phyloP scores from a whole-genome alignment of 2,797 vertebrate genomes.

The Dendrocincla tyrannina region DNA sequence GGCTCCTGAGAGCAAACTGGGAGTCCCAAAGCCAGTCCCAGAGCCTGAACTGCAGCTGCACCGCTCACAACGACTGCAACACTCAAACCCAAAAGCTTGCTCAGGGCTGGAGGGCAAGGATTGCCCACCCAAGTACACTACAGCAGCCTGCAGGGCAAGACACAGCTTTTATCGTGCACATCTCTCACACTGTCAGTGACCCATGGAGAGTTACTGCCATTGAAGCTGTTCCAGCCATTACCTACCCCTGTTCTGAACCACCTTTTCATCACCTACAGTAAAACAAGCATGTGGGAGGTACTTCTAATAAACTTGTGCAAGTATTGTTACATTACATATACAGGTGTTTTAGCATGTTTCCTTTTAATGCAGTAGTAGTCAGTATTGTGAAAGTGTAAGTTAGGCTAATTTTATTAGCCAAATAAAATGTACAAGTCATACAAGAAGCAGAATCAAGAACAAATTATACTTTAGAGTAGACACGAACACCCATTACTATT shows the following conservation, averaged over 20 bases:
- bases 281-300: not conserved
- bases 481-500: not conserved
- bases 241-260: not conserved
- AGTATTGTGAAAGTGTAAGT: not conserved
- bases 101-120: not conserved
- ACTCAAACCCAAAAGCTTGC: not conserved
- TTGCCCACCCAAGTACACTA: accelerated
- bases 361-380: not conserved
- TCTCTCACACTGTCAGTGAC: not conserved
- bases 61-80: not conserved
- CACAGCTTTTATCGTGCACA: not conserved
- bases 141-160: not conserved
- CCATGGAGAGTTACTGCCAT: not conserved
- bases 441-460: not conserved
- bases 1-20: not conserved
- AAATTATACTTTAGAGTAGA: not conserved
- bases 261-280: not conserved
- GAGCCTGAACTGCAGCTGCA: not conserved
- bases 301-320: not conserved
- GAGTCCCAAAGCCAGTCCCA: not conserved
- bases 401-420: slow-evolving; percentile 1
- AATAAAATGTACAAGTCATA: not conserved
- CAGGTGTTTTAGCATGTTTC: not conserved
- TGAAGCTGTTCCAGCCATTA: not conserved
- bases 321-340: not conserved